phyloP scores from a whole-genome alignment of 2,888 invertebrate species.

The Plemyria rubiginata region DNA sequence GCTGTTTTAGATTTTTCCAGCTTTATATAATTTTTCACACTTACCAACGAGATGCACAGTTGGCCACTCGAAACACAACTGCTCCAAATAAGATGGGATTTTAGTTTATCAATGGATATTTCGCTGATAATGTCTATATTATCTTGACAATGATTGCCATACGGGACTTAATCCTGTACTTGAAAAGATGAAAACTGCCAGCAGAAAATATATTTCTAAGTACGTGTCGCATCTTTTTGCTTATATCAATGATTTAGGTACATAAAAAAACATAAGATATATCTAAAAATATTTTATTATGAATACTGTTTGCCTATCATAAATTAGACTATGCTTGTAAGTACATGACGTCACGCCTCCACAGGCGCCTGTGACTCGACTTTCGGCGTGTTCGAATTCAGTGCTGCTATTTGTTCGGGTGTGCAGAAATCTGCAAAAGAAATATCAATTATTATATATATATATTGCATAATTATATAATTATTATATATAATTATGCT shows the following conservation, averaged over 20 bases:
- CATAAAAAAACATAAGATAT: constrained; percentile 1
- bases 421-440: constrained; percentile 76
- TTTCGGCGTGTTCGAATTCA: constrained; percentile 55
- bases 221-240: no score
- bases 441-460: no score
- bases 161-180: constrained; percentile 8
- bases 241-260: no score
- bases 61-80: constrained; percentile 26
- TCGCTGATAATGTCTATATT: constrained; percentile 18
- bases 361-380: constrained; percentile 48
- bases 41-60: background rate
- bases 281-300: constrained; percentile 71
- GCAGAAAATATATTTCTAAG: no score
- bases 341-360: constrained; percentile 74
- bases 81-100: constrained; percentile 32
- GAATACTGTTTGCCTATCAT: constrained; percentile 75
- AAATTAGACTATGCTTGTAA: constrained; percentile 68
- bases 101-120: constrained; percentile 1
- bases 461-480: no score
- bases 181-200: background rate
- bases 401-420: constrained; percentile 71
- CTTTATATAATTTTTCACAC: no score
- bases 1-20: no score
- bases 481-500: no score
- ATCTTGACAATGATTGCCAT: constrained; percentile 2